These are phyloP conservation scores for Butorides virescens DNA, from an alignment of 2,113 vertebrate genomes.

Conservation along the genomic window DNA sequence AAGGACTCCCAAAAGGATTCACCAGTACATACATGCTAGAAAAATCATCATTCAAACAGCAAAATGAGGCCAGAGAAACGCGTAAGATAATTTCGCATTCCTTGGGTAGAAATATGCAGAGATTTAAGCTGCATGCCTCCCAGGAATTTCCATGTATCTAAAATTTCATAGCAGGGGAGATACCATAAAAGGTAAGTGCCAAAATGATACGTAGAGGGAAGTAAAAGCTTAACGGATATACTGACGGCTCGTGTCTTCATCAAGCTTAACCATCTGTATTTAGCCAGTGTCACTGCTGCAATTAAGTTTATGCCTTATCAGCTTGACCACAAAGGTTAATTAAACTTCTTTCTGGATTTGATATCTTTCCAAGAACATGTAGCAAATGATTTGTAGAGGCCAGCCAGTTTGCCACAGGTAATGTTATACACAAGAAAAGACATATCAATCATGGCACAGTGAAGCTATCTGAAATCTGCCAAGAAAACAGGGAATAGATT, in stretches of 20 bases:
- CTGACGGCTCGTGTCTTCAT: background rate
- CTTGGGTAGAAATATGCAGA: background rate
- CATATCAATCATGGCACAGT: background rate
- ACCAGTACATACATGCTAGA: background rate
- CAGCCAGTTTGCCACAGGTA: background rate
- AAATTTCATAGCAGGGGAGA: background rate
- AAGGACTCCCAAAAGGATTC: background rate
- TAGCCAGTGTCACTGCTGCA: background rate
- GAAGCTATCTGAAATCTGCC: background rate
- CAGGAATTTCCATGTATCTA: background rate
- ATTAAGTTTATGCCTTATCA: constrained; percentile 47
- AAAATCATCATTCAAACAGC: background rate
- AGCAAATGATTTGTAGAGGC: constrained; percentile 12
- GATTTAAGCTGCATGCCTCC: background rate
- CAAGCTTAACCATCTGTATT: constrained; percentile 1
- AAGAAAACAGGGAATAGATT: background rate
- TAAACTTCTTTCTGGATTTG: constrained; percentile 11
- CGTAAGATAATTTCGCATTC: background rate
- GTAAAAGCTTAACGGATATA: background rate
- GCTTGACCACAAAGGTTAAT: background rate
- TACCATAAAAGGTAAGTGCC: background rate
- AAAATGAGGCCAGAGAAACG: background rate
- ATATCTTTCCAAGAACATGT: background rate
- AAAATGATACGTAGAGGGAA: background rate
- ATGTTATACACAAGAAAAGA: background rate